These are phyloP conservation scores for Hetaerina americana DNA, from an alignment of 1,140 invertebrate genomes.

Conservation along the genomic window DNA sequence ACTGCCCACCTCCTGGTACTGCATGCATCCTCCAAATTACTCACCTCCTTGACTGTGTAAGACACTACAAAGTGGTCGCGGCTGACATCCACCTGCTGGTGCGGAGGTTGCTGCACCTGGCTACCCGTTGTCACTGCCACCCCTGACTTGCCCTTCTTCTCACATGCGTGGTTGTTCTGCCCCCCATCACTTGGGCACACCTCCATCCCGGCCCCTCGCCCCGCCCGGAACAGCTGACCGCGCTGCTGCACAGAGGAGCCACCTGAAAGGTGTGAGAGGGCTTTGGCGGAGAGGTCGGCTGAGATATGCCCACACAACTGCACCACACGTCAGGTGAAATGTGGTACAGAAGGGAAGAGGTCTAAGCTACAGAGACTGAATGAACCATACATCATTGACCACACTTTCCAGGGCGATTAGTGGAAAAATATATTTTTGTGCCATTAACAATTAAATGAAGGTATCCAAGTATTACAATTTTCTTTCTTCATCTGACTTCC, in stretches of 20 bases:
- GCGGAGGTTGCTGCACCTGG: neutral
- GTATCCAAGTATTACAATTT: too few species aligned
- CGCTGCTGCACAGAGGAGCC: conserved; percentile 25
- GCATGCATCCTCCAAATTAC: neutral
- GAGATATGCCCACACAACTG: too few species aligned
- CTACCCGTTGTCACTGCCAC: too few species aligned
- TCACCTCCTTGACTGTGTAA: neutral
- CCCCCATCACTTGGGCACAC: conserved; percentile 33
- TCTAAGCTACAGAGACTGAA: too few species aligned
- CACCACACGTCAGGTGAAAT: too few species aligned
- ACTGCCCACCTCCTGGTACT: neutral
- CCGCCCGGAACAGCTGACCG: conserved; percentile 29
- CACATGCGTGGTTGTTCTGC: conserved; percentile 32
- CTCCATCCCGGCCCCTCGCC: conserved; percentile 30
- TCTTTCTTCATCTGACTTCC: too few species aligned
- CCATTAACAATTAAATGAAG: too few species aligned
- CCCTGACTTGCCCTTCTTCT: conserved; percentile 57
- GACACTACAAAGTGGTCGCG: conserved; percentile 5
- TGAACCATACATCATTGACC: too few species aligned
- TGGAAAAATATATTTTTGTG: too few species aligned
- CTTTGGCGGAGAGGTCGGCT: too few species aligned
- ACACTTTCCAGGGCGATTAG: too few species aligned
- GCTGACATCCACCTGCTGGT: neutral
- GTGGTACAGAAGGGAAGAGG: too few species aligned
- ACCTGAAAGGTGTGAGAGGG: conserved; percentile 23